phyloP scores from a whole-genome alignment of 37 sponge, comb jelly and placozoan species.

The Theonella swinhoei region DNA sequence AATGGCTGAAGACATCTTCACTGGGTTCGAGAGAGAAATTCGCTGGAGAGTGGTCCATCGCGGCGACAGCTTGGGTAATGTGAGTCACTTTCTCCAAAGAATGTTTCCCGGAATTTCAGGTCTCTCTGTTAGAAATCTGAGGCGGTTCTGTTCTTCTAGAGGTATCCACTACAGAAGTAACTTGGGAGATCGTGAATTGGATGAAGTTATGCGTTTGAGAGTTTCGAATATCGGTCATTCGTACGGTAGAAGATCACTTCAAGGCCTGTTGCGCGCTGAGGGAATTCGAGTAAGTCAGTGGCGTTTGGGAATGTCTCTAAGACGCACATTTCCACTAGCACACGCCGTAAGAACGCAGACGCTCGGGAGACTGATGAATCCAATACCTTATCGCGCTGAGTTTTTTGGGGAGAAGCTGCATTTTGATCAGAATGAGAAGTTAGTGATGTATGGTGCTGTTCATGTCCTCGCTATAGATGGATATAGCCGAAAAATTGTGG shows the following conservation, averaged over 20 bases:
- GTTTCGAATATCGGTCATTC: constrained; percentile 4
- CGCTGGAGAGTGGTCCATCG: too few species aligned
- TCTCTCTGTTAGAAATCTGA: background rate
- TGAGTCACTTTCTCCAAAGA: background rate
- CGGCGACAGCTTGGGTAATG: background rate
- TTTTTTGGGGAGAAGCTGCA: constrained; percentile 75
- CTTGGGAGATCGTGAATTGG: background rate
- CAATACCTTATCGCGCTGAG: constrained; percentile 52
- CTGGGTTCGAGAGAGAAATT: too few species aligned
- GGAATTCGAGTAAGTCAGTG: background rate
- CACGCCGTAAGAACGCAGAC: background rate
- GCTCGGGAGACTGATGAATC: constrained; percentile 14
- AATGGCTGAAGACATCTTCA: too few species aligned
- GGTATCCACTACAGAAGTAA: background rate
- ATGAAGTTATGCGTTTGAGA: background rate
- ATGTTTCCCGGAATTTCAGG: constrained; percentile 6
- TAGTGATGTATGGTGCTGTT: constrained; percentile 67
- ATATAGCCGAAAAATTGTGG: constrained; percentile 58
- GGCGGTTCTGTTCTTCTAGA: constrained; percentile 3
- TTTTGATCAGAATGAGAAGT: constrained; percentile 74
- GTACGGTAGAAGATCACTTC: constrained; percentile 39
- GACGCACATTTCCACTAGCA: background rate
- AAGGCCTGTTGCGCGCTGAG: constrained; percentile 11
- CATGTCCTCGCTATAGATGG: constrained; percentile 68
- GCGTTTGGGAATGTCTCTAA: constrained; percentile 1